A percentile compares a stretch with the other conserved stretches of the same genome.
Evolutionary conservation across 2,797 vertebrate species (phyloP).

Genomic region (Cygnus olor): DNA sequence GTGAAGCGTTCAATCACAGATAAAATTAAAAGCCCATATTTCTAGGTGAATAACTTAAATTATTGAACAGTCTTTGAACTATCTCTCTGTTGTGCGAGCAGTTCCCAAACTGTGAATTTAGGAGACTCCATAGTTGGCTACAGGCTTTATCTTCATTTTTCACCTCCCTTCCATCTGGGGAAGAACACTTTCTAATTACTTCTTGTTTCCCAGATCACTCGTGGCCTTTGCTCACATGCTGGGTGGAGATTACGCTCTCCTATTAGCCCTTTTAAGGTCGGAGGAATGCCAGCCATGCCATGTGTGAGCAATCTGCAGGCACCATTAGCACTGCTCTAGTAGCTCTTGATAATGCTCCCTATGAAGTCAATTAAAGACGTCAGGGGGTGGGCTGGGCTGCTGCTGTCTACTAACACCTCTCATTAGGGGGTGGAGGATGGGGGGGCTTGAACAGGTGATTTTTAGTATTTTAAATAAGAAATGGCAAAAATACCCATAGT

Average conservation of each 20-base stretch:
- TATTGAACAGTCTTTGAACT: background rate
- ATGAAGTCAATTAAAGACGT: constrained; percentile 82
- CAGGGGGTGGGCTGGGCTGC: constrained; percentile 67
- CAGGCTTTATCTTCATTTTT: background rate
- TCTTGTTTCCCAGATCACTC: constrained; percentile 58
- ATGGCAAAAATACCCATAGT: background rate
- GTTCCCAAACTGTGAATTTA: background rate
- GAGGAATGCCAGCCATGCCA: constrained; percentile 55
- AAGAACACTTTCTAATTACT: constrained; percentile 59
- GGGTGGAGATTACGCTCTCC: constrained; percentile 58
- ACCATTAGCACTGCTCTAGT: constrained; percentile 75
- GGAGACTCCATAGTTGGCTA: background rate
- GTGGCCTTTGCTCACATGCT: constrained; percentile 29
- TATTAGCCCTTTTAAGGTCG: constrained; percentile 67
- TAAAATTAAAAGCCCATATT: background rate
- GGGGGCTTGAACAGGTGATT: constrained; percentile 53
- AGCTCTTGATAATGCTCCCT: constrained; percentile 72
- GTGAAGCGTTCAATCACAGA: background rate
- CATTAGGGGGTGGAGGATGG: constrained; percentile 45
- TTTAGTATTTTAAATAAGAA: constrained; percentile 26
- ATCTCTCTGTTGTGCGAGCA: background rate
- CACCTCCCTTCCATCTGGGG: background rate
- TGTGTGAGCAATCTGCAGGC: constrained; percentile 72
- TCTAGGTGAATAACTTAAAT: background rate
- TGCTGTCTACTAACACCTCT: constrained; percentile 65